Percentiles rank a stretch among this genome's conserved stretches.
Evolutionary conservation across 2,888 invertebrate genomes (phyloP).

Genomic region (Stenodema calcarata): DNA sequence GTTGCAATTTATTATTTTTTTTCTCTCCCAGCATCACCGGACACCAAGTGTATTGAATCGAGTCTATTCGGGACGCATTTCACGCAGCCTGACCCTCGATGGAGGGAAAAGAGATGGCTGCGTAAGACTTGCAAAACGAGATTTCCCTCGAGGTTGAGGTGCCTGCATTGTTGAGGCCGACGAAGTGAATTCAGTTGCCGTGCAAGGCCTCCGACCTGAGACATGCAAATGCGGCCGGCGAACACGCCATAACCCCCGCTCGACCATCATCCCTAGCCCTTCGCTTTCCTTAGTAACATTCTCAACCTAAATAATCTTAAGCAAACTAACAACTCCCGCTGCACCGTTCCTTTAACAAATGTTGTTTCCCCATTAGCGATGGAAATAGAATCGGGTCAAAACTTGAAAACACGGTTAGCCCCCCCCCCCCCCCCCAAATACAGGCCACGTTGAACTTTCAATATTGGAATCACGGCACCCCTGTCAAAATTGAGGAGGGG

Average conservation of each 20-base stretch:
- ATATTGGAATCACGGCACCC: no score
- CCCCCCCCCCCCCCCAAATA: no score
- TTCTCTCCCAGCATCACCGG: no score
- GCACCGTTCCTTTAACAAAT: not conserved
- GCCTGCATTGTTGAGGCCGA: not conserved
- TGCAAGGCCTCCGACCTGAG: conserved; percentile 14
- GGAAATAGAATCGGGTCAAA: no score
- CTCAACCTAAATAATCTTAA: conserved; percentile 14
- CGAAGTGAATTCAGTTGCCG: conserved; percentile 25
- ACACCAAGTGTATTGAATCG: no score
- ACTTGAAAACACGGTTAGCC: no score
- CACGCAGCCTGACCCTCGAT: not conserved
- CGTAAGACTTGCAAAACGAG: conserved; percentile 20
- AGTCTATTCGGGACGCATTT: not conserved
- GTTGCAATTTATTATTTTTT: no score
- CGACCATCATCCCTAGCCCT: not conserved
- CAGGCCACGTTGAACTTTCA: no score
- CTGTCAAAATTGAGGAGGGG: no score
- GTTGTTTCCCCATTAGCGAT: no score
- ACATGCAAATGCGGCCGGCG: conserved; percentile 23
- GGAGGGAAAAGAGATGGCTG: not conserved
- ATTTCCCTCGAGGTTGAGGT: conserved; percentile 20
- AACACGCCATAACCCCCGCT: not conserved
- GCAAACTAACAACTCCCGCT: not conserved
- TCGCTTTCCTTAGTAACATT: conserved; percentile 5